Conservation (phyloP, 2,113 vertebrate genomes). For the Sciurus niger region DNA sequence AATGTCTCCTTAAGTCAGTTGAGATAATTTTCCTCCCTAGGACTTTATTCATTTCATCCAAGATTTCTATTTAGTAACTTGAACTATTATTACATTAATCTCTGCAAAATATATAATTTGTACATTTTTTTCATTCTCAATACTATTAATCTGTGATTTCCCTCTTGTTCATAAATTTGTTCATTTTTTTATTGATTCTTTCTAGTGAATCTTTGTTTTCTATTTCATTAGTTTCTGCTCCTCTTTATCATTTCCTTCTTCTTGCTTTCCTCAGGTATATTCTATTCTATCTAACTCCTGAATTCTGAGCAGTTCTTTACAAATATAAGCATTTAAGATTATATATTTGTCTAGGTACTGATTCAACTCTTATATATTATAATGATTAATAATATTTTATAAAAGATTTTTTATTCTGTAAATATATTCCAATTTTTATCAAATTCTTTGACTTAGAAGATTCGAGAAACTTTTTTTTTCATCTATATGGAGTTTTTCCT, state of each 20-base stretch:
- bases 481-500: not conserved
- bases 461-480: not conserved
- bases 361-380: not conserved
- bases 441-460: not conserved
- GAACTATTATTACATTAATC: not conserved
- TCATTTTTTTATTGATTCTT: not conserved
- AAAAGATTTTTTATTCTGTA: conserved; percentile 16
- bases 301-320: not conserved
- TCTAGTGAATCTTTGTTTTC: not conserved
- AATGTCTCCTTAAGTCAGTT: not conserved
- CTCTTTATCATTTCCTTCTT: conserved; percentile 1
- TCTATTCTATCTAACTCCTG: not conserved
- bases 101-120: not conserved
- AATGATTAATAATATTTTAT: not conserved
- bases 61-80: not conserved
- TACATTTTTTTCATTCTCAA: not conserved
- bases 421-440: conserved; percentile 47
- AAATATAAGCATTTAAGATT: not conserved
- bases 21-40: not conserved
- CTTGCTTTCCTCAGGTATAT: not conserved
- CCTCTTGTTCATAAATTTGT: not conserved
- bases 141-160: not conserved
- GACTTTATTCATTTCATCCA: not conserved
- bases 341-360: not conserved
- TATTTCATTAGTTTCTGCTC: conserved; percentile 1